phyloP scores from a whole-genome alignment of 2,888 invertebrate species.

The Coremacera marginata region DNA sequence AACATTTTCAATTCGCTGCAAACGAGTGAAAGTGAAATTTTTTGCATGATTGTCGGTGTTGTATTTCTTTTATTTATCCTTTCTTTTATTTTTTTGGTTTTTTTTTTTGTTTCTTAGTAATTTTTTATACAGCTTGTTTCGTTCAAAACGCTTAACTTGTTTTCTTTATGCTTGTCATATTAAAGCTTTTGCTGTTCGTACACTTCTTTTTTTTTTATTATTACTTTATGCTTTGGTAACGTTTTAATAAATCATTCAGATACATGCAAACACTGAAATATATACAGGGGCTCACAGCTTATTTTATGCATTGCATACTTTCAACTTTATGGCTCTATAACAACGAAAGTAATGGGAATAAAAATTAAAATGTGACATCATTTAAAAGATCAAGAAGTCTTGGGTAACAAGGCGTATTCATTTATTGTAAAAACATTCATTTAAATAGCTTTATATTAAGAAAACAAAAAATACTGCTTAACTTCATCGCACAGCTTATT shows the following conservation, averaged over 20 bases:
- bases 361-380: no score
- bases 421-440: no score
- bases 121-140: not conserved
- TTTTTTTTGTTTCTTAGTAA: not conserved
- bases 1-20: not conserved
- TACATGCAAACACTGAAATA: not conserved
- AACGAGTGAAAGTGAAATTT: slow-evolving; percentile 37
- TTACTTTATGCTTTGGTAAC: not conserved
- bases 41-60: slow-evolving; percentile 21
- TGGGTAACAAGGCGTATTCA: no score
- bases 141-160: not conserved
- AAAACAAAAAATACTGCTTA: no score
- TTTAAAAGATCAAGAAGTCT: no score
- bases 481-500: no score
- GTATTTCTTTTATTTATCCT: not conserved
- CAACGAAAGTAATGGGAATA: no score
- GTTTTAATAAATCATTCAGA: not conserved
- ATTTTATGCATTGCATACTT: no score
- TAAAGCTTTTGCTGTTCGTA: not conserved
- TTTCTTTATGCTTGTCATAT: not conserved
- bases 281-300: no score
- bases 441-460: no score
- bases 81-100: slow-evolving; percentile 15
- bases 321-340: no score
- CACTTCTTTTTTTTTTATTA: not conserved